Conservation (phyloP, 2,113 vertebrate species). For the Misgurnus anguillicaudatus region DNA sequence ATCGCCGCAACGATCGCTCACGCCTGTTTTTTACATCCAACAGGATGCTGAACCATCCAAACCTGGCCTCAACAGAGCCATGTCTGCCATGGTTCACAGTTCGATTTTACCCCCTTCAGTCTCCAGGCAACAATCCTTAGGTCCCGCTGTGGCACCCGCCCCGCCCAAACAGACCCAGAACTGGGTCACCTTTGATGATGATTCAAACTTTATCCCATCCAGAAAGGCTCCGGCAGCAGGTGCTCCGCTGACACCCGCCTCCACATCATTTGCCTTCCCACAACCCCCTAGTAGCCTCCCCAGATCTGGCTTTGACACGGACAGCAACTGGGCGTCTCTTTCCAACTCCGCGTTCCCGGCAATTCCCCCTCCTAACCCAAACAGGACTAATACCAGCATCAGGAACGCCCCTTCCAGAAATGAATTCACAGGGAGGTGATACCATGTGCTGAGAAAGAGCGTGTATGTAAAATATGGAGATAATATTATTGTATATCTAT, state of each 20-base stretch:
- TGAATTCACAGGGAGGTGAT: slow-evolving; percentile 83
- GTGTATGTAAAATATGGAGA: slow-evolving; percentile 22
- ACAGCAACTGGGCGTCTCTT: slow-evolving; percentile 74
- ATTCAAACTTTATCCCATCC: slow-evolving; percentile 51
- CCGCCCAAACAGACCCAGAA: slow-evolving; percentile 66
- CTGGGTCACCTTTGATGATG: slow-evolving; percentile 88
- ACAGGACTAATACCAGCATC: slow-evolving; percentile 70
- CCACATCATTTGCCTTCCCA: slow-evolving; percentile 28
- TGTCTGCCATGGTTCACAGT: slow-evolving; percentile 55
- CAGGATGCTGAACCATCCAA: slow-evolving; percentile 45
- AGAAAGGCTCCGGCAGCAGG: slow-evolving; percentile 36
- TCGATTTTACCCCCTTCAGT: slow-evolving; percentile 59
- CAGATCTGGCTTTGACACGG: slow-evolving; percentile 61
- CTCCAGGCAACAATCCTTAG: slow-evolving; percentile 54
- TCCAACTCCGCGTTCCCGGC: slow-evolving; percentile 71
- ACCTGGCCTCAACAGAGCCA: slow-evolving; percentile 57
- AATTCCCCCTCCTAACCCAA: slow-evolving; percentile 76
- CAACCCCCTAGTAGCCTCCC: slow-evolving; percentile 61
- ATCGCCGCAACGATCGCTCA: slow-evolving; percentile 62
- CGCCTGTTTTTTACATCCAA: slow-evolving; percentile 65
- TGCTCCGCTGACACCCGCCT: slow-evolving; percentile 38
- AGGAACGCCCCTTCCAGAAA: slow-evolving; percentile 59
- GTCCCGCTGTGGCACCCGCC: slow-evolving; percentile 59
- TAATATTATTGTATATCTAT: slow-evolving; percentile 35
- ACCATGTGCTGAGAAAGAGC: slow-evolving; percentile 60